Percentiles rank a stretch among this genome's conserved stretches.
phyloP scores from a whole-genome alignment of 2,797 vertebrate species.

The Tapirus indicus region DNA sequence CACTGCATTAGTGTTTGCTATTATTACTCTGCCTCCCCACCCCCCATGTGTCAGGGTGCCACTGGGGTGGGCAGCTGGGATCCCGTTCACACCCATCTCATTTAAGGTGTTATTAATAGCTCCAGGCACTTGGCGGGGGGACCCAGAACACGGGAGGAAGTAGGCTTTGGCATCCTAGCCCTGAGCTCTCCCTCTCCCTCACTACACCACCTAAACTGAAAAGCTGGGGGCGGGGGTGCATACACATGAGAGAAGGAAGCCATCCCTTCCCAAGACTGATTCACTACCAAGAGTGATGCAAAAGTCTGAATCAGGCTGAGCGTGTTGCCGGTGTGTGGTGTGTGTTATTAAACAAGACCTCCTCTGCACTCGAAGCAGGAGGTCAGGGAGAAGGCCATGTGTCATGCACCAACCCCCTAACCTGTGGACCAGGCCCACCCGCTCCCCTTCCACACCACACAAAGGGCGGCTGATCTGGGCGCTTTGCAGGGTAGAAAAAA shows the following conservation, averaged over 20 bases:
- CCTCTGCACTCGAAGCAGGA: not conserved
- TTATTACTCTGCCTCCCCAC: not conserved
- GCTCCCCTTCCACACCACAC: rapidly evolving
- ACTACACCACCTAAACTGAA: not conserved
- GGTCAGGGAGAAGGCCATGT: not conserved
- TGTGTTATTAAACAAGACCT: not conserved
- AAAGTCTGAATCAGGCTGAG: not conserved
- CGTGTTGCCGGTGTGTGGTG: not conserved
- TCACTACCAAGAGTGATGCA: not conserved
- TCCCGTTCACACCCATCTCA: not conserved
- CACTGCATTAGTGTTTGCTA: not conserved
- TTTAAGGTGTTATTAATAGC: not conserved
- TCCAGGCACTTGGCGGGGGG: not conserved
- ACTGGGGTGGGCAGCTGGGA: not conserved
- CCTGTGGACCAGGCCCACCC: not conserved
- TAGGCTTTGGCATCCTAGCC: not conserved
- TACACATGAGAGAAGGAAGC: not conserved
- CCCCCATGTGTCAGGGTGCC: not conserved
- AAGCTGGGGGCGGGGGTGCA: not conserved
- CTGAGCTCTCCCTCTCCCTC: not conserved
- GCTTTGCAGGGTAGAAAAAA: not conserved
- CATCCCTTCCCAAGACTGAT: not conserved
- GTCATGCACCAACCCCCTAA: not conserved
- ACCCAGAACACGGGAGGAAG: not conserved
- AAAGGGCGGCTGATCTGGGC: not conserved